These are phyloP conservation scores for Pomatorhinus ruficollis DNA, from an alignment of 2,113 vertebrate genomes.

Conservation along the genomic window DNA sequence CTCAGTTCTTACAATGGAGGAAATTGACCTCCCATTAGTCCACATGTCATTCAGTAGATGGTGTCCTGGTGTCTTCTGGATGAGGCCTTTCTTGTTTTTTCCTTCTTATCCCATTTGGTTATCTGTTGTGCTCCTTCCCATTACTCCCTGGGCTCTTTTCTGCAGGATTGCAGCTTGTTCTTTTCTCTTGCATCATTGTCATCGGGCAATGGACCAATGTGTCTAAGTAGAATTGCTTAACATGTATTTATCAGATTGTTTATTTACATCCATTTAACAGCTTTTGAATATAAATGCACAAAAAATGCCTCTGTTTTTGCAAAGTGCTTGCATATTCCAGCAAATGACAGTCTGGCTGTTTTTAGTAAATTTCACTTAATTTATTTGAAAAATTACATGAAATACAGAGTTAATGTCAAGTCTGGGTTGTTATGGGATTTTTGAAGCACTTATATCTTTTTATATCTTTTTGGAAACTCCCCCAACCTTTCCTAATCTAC, in stretches of 20 bases:
- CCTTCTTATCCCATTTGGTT: not conserved
- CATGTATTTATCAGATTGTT: not conserved
- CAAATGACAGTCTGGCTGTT: not conserved
- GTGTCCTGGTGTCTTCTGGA: not conserved
- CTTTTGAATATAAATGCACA: not conserved
- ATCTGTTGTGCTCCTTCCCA: not conserved
- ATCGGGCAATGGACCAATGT: not conserved
- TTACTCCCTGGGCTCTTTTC: not conserved
- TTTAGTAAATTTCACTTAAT: not conserved
- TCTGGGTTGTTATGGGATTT: not conserved
- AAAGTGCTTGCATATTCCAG: not conserved
- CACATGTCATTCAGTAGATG: not conserved
- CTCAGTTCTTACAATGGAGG: not conserved
- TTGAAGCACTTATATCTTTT: not conserved
- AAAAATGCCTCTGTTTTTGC: not conserved
- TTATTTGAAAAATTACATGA: not conserved
- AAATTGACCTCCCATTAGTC: not conserved
- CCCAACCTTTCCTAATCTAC: not conserved
- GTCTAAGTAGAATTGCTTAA: not conserved
- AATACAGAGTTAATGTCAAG: not conserved
- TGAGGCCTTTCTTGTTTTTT: not conserved
- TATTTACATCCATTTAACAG: not conserved
- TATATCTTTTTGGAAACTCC: not conserved
- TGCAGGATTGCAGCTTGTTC: not conserved
- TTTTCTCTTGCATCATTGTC: not conserved